phyloP scores from a whole-genome alignment of 2,888 invertebrate genomes.

The Idaea biselata region DNA sequence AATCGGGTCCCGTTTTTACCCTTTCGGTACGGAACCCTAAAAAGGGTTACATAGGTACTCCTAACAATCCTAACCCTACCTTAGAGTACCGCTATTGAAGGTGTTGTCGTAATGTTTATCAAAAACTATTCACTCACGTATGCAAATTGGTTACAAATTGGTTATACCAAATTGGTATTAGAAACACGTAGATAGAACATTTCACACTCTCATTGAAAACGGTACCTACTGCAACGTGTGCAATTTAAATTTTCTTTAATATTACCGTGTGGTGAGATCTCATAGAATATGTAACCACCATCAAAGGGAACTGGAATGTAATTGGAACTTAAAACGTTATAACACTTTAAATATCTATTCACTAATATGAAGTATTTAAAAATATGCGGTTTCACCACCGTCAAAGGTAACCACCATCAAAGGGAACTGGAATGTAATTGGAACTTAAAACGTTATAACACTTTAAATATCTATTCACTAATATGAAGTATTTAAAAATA shows the following conservation, averaged over 20 bases:
- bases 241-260: slow-evolving; percentile 10
- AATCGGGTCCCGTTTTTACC: too few relatives aligned
- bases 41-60: too few relatives aligned
- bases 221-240: slow-evolving; percentile 9
- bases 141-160: neutral
- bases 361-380: too few relatives aligned
- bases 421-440: slow-evolving; percentile 11
- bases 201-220: neutral
- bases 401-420: slow-evolving; percentile 15
- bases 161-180: neutral
- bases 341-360: neutral
- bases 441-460: neutral
- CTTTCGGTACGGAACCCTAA: too few relatives aligned
- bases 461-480: neutral
- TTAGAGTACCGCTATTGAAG: too few relatives aligned
- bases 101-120: too few relatives aligned
- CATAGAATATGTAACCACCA: slow-evolving; percentile 20
- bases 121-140: neutral
- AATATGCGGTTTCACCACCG: too few relatives aligned
- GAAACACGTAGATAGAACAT: neutral
- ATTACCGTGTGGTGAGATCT: slow-evolving; percentile 18
- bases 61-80: too few relatives aligned
- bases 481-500: too few relatives aligned
- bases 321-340: neutral
- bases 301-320: slow-evolving; percentile 9